phyloP scores from a whole-genome alignment of 2,888 invertebrate genomes.

The Lissonota sp. region DNA sequence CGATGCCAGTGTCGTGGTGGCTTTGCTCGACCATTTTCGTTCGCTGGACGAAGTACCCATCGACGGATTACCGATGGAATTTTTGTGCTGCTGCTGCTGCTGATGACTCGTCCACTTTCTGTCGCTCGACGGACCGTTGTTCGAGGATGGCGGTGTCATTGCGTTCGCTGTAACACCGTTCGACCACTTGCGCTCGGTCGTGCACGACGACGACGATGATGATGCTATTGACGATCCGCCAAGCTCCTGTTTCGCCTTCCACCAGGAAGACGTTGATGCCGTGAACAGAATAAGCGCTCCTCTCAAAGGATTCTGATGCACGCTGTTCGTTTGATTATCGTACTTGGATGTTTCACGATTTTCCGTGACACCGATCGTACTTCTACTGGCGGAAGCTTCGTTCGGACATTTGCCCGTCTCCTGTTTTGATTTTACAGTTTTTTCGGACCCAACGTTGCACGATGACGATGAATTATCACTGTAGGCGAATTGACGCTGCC shows the following conservation, averaged over 20 bases:
- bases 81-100: constrained; percentile 46
- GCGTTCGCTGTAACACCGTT: constrained; percentile 65
- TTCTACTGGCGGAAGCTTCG: constrained; percentile 71
- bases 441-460: constrained; percentile 52
- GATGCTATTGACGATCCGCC: constrained; percentile 62
- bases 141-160: constrained; percentile 65
- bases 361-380: constrained; percentile 63
- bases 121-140: constrained; percentile 54
- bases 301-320: constrained; percentile 76
- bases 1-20: constrained; percentile 66
- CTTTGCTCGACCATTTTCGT: constrained; percentile 77
- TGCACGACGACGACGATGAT: constrained; percentile 73
- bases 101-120: constrained; percentile 68
- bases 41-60: constrained; percentile 68
- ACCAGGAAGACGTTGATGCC: constrained; percentile 81
- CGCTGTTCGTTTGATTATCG: constrained; percentile 43
- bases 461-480: constrained; percentile 70
- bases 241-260: constrained; percentile 81
- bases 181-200: constrained; percentile 80
- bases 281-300: constrained; percentile 81
- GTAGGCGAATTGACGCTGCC: constrained; percentile 65
- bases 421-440: constrained; percentile 54
- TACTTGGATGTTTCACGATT: constrained; percentile 72
- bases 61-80: constrained; percentile 10
- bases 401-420: constrained; percentile 69